Base-by-base conservation (phyloP, 2,113 vertebrate genomes). In the Xiphophorus hellerii region DNA sequence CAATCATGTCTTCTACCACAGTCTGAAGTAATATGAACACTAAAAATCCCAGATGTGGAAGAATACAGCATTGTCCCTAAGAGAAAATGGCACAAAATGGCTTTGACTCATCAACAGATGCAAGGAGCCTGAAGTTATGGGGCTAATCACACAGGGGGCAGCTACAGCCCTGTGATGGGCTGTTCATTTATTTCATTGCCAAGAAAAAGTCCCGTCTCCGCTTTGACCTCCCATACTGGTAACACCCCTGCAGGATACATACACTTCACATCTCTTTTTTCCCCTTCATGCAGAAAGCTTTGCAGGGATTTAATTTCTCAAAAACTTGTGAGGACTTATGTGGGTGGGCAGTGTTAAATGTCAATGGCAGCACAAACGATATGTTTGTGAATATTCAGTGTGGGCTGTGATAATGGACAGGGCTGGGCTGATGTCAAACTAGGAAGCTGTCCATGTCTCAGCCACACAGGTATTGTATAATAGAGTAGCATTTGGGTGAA, bases 141-240 rank as follows among this genome's bases (percentile, higher is more conserved):
- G 74, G 74, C 44, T 79, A 70, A 81, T 78, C 70, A 84, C 78
- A 80, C 54, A 10, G 68, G 66, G 68, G 78, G 73, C 74, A 73
- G 67, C 54, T 35, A 10, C 13, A 60, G 51, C 62, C 64, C 51
- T 65, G 25, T 51, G 30, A 76, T 13, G 4, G 64, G 39, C 74
- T 67, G 71, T 75, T 86, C 69, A 82, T 81, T 89, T 88, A 77
- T 87, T 89, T 85, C 29, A 39, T n/a, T 74, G 78, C 81, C 70
- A 84, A 72, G 73, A 75, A 77, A 37, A 48, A 78, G 72, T 71
- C 69, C 71, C 11, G 62, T 81, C 78, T 80, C 35, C 66, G 73
- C 35, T 73, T 73, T 73, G 44, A 63, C 33, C 71, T 81, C 67
- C 33, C 72, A 62, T 78, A 65, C 69, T 70, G 44, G 29, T 76